phyloP scores from a whole-genome alignment of 2,113 vertebrate species.

The Anseranas semipalmata region DNA sequence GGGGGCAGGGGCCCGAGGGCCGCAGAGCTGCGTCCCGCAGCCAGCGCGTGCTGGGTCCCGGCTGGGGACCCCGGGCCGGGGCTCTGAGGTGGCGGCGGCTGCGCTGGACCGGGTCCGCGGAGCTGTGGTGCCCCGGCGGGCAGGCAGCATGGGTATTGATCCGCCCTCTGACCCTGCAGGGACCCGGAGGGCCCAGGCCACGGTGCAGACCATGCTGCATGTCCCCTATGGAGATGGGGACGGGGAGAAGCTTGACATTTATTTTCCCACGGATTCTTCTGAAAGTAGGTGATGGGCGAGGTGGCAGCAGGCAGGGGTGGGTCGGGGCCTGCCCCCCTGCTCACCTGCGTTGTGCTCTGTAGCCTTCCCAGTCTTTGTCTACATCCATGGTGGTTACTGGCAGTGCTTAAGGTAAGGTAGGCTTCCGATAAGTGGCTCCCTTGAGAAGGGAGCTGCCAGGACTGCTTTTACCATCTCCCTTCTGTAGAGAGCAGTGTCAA shows the following conservation, averaged over 20 bases:
- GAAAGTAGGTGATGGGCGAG: conserved; percentile 62
- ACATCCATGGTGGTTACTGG: conserved; percentile 95
- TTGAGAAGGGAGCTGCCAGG: not conserved
- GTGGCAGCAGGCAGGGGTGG: accelerated
- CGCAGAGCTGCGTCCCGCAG: no score
- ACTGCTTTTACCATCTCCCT: accelerated
- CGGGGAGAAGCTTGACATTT: conserved; percentile 88
- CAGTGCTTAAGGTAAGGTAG: conserved; percentile 87
- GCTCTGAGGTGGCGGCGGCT: no score
- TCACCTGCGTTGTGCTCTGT: not conserved
- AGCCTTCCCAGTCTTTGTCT: conserved; percentile 86
- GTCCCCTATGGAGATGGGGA: conserved; percentile 84
- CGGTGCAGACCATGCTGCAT: conserved; percentile 73
- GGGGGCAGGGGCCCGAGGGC: not conserved
- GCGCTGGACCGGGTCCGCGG: no score
- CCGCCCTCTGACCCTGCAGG: conserved; percentile 66
- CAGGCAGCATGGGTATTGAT: not conserved
- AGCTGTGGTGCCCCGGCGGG: not conserved
- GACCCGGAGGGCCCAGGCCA: conserved; percentile 76
- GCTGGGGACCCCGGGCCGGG: no score
- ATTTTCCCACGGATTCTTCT: conserved; percentile 77
- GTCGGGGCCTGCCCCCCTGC: no score
- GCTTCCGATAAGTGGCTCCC: not conserved
- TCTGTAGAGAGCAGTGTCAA: not conserved
- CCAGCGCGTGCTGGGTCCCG: no score